Evolutionary conservation across 2,888 invertebrate species (phyloP), one percentile per base, ranked within the genome.

Genomic region (Argynnis bischoffii): DNA sequence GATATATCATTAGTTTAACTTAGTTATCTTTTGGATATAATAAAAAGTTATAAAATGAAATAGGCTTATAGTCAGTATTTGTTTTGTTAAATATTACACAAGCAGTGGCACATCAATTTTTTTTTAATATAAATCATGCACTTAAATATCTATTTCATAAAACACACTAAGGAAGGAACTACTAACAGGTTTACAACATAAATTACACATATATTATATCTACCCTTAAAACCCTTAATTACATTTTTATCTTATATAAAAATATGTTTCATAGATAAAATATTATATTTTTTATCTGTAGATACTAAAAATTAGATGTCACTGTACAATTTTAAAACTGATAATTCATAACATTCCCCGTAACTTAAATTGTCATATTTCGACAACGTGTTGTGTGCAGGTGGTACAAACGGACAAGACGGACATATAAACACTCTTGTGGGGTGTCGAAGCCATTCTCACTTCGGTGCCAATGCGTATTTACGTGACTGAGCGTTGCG

Each of bases 401-500:
- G 66, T 86, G 87, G 81, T 71, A 76, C 83, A 87, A 87, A 86
- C 83, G 76, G 79, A 88, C 82, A 79, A 79, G 67, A 78, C 74
- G 75, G 71, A 78, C 75, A 78, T 66, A 74, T 67, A 84, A n/a
- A 77, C 84, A 87, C 84, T 82, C 83, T 81, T 79, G 85, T 86
- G 85, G 80, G 76, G 85, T 86, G 86, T 79, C 73, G 81, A 84
- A 89, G 89, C 88, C 87, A 89, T 88, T 86, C 84, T 82, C 83
- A 78, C 73, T 76, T 78, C 77, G 83, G 88, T 89, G 90, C 89
- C 87, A 86, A 87, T 87, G 84, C 83, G 78, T 75, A 54, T 74
- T 54, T 56, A 75, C 78, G 90, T 89, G 90, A 88, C 85, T 75
- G 56, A 78, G 59, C 73, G 90, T 92, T 92, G 92, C 92, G 92